Base-by-base conservation (phyloP, 2,113 vertebrate genomes). In the Anarhynchus alexandrinus region DNA sequence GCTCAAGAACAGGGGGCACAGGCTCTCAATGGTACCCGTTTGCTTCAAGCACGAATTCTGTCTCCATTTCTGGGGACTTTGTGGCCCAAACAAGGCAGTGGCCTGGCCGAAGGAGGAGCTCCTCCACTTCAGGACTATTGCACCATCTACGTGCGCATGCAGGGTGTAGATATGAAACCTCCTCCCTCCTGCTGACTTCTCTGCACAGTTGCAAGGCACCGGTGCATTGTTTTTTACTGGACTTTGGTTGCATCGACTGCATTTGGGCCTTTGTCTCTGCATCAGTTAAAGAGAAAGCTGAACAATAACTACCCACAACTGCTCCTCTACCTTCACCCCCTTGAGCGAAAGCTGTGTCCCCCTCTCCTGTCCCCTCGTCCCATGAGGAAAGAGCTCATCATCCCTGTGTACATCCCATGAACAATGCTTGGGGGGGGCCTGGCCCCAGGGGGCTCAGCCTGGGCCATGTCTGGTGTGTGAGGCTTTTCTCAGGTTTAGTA, bases 91-190 rank as follows among this genome's bases (percentile, higher is more conserved):
- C 20, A 26, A 65, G 64, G 76, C 81, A n/a, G 32, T 13, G 47
- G 52, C 54, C 9, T 20, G 16, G 20, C 77, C 10, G 15, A 34
- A 51, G 55, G 73, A 78, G 58, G 43, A 70, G 70, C 61, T 57
- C 32, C 65, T 82, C 82, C 10, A 8, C 72, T 58, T 36, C 25
- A 15, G 79, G 34, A 34, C 64, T 69, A 14, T 20, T 54, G 79
- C 40, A 18, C 25, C 2, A 3, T 58, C 58, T 34, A 2, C 5
- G 0, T 12, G 38, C 4, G 1, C 40, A 5, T 1, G 1, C 45
- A 32, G 43, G 29, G 16, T 6, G 36, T 18, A 15, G 55, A n/a
- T 42, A 42, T 25, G 59, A 71, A 81, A 49, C 57, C 36, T 62
- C 20, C 32, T 57, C 83, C 79, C 57, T 70, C 30, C 42, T 55